phyloP scores from a whole-genome alignment of 2,797 vertebrate genomes.

The Fistularia tabacaria region DNA sequence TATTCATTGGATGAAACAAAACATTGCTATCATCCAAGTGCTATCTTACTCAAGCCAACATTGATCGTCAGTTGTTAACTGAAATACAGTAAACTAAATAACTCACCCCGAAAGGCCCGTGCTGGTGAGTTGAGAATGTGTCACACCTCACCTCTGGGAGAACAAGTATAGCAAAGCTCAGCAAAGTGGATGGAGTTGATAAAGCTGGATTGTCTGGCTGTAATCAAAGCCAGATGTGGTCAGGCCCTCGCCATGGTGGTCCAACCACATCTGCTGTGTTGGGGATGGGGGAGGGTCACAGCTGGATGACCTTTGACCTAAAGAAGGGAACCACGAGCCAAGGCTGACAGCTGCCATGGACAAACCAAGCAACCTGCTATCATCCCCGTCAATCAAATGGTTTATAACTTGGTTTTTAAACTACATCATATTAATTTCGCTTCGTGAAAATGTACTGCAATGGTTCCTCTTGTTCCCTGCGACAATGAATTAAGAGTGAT shows the following conservation, averaged over 20 bases:
- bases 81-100: conserved; percentile 35
- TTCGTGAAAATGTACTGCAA: no score
- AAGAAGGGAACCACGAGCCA: conserved; percentile 73
- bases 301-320: conserved; percentile 78
- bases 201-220: conserved; percentile 77
- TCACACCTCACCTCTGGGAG: conserved; percentile 68
- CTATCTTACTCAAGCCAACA: background rate
- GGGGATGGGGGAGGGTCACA: conserved; percentile 67
- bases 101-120: conserved; percentile 52
- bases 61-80: background rate
- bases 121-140: conserved; percentile 71
- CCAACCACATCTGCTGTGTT: conserved; percentile 75
- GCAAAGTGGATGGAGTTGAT: conserved; percentile 73
- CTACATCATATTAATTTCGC: conserved; percentile 2
- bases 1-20: no score
- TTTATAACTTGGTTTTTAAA: conserved; percentile 46
- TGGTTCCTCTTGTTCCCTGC: background rate
- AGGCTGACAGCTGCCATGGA: conserved; percentile 75
- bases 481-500: background rate
- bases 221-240: conserved; percentile 81
- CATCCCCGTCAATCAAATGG: conserved; percentile 53
- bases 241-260: conserved; percentile 75
- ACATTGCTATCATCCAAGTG: no score
- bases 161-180: conserved; percentile 61
- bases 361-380: conserved; percentile 64